These are phyloP conservation scores for Oreotrochilus melanogaster DNA, from an alignment of 2,113 vertebrate genomes.

Conservation along the genomic window DNA sequence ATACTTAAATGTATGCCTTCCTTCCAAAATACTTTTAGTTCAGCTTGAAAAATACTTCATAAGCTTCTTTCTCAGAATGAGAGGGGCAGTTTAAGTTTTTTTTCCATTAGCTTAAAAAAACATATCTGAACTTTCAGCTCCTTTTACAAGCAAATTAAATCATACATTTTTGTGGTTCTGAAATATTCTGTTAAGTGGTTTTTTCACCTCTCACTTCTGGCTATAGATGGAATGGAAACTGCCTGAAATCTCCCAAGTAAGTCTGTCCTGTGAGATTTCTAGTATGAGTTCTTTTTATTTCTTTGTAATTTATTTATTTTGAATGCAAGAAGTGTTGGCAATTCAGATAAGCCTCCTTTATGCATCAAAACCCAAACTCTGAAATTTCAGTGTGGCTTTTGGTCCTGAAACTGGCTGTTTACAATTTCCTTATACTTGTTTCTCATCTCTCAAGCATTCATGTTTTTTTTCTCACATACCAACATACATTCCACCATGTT, in stretches of 20 bases:
- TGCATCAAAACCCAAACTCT: slow-evolving; percentile 19
- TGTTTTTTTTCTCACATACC: background rate
- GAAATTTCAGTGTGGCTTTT: background rate
- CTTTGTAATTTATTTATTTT: slow-evolving; percentile 5
- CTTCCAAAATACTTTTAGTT: background rate
- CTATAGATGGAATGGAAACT: background rate
- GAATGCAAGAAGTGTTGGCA: slow-evolving; percentile 1
- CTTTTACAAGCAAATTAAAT: background rate
- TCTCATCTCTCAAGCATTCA: background rate
- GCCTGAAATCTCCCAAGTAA: background rate
- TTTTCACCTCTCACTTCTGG: slow-evolving; percentile 15
- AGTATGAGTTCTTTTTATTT: background rate
- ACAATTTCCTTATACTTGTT: background rate
- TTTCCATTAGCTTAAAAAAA: background rate
- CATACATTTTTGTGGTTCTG: slow-evolving; percentile 16
- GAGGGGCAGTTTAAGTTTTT: background rate
- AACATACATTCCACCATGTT: background rate
- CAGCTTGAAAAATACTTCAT: background rate
- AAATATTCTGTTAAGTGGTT: background rate
- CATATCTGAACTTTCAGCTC: background rate
- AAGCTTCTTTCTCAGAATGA: background rate
- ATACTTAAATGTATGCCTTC: background rate
- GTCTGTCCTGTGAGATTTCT: background rate
- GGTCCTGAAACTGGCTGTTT: background rate
- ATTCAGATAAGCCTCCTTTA: slow-evolving; percentile 7